These are phyloP conservation scores for Drosophila siamana DNA, from an alignment of 2,888 invertebrate genomes.

Conservation along the genomic window DNA sequence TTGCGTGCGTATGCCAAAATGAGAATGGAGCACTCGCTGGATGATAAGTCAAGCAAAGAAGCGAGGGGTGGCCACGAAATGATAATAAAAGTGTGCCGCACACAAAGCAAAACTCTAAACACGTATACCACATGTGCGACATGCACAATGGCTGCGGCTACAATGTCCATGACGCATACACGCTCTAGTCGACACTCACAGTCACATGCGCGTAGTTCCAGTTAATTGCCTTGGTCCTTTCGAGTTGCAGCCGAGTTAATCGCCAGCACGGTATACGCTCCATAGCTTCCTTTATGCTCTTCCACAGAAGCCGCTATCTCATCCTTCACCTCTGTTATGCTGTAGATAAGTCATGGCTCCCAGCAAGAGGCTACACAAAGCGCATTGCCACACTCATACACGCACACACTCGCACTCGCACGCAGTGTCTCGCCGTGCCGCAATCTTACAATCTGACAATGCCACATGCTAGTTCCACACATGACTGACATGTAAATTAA, in stretches of 20 bases:
- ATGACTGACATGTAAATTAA: slow-evolving; percentile 71
- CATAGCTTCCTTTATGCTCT: slow-evolving; percentile 35
- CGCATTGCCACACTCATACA: slow-evolving; percentile 43
- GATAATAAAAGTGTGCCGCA: slow-evolving; percentile 52
- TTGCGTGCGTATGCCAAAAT: slow-evolving; percentile 51
- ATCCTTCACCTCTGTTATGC: slow-evolving; percentile 10
- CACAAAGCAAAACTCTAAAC: slow-evolving; percentile 39
- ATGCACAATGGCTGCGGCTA: slow-evolving; percentile 45
- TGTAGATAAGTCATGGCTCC: slow-evolving; percentile 60
- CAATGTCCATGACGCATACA: background rate
- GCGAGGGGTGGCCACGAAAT: slow-evolving; percentile 39
- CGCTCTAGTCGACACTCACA: too few relatives aligned
- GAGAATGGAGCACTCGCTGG: slow-evolving; percentile 29
- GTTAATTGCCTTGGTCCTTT: slow-evolving; percentile 67
- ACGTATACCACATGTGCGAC: slow-evolving; percentile 67
- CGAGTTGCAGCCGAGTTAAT: slow-evolving; percentile 61
- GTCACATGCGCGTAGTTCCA: slow-evolving; percentile 31
- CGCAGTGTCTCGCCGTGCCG: slow-evolving; percentile 1
- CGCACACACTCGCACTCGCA: background rate
- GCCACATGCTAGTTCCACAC: slow-evolving; percentile 26
- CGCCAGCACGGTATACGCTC: slow-evolving; percentile 43
- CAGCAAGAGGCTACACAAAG: slow-evolving; percentile 34
- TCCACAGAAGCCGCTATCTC: slow-evolving; percentile 16
- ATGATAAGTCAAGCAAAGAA: slow-evolving; percentile 30
- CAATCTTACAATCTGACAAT: slow-evolving; percentile 25